Evolutionary conservation across 2,113 vertebrate genomes (phyloP).

Genomic region (Eptesicus fuscus): DNA sequence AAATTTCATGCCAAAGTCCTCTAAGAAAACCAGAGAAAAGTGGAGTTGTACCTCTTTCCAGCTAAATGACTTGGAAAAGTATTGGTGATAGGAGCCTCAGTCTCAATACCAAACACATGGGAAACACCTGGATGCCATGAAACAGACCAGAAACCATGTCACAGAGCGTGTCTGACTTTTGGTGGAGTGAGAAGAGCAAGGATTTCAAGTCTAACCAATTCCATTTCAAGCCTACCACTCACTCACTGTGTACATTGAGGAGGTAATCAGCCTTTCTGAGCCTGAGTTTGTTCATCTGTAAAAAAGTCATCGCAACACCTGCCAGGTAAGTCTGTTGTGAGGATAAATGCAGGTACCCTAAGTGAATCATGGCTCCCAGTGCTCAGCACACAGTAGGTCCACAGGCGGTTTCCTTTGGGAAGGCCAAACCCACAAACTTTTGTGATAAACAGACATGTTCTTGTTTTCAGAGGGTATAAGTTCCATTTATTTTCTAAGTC

Average conservation of each 20-base stretch:
- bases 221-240: not conserved
- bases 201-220: not conserved
- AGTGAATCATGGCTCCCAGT: not conserved
- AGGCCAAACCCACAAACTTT: not conserved
- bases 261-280: not conserved
- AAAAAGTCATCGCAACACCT: not conserved
- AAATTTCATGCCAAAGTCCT: not conserved
- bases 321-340: not conserved
- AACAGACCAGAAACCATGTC: not conserved
- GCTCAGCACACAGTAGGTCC: not conserved
- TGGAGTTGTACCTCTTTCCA: not conserved
- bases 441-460: not conserved
- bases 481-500: conserved; percentile 51
- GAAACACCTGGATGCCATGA: not conserved
- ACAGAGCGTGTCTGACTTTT: not conserved
- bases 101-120: not conserved
- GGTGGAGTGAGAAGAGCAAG: not conserved
- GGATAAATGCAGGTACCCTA: not conserved
- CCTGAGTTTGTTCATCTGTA: not conserved
- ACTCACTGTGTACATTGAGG: not conserved
- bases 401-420: not conserved
- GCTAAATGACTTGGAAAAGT: not conserved
- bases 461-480: conserved; percentile 22
- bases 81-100: not conserved
- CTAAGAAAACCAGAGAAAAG: not conserved